phyloP scores from a whole-genome alignment of 2,888 invertebrate genomes.

The Diachrysia chrysitis region DNA sequence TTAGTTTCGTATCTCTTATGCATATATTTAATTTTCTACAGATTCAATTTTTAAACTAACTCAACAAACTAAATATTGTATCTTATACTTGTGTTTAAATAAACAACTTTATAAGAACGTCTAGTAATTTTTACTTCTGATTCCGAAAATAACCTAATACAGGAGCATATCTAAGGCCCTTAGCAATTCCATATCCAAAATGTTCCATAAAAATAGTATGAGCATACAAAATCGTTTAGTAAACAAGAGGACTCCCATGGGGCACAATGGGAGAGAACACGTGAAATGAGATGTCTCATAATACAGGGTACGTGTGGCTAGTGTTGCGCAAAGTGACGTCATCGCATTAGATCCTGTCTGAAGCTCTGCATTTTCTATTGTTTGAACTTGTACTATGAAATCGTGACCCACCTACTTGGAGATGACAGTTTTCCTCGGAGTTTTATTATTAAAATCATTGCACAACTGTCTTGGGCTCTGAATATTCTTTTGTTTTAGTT shows the following conservation, averaged over 20 bases:
- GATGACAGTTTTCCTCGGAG: background rate
- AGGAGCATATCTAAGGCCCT: slow-evolving; percentile 22
- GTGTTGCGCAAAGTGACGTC: slow-evolving; percentile 41
- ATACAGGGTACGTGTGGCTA: slow-evolving; percentile 64
- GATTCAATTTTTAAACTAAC: no score
- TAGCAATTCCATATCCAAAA: slow-evolving; percentile 44
- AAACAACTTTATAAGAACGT: background rate
- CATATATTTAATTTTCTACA: no score
- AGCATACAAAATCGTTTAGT: slow-evolving; percentile 68
- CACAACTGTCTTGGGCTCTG: background rate
- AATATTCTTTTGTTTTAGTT: no score
- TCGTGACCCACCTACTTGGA: background rate
- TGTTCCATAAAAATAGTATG: slow-evolving; percentile 51
- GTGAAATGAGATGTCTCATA: slow-evolving; percentile 87
- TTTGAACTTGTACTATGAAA: background rate
- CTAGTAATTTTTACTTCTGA: background rate
- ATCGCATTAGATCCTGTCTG: slow-evolving; percentile 35
- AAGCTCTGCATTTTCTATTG: slow-evolving; percentile 1
- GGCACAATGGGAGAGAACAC: slow-evolving; percentile 77
- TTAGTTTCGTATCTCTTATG: no score
- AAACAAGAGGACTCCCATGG: slow-evolving; percentile 67
- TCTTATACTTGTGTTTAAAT: no score
- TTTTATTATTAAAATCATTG: background rate
- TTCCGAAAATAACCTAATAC: background rate
- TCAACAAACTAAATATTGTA: no score